A percentile compares a stretch with the other conserved stretches of the same genome.
These are phyloP conservation scores for Spea hammondii DNA, from an alignment of 2,797 vertebrate species.

Conservation along the genomic window DNA sequence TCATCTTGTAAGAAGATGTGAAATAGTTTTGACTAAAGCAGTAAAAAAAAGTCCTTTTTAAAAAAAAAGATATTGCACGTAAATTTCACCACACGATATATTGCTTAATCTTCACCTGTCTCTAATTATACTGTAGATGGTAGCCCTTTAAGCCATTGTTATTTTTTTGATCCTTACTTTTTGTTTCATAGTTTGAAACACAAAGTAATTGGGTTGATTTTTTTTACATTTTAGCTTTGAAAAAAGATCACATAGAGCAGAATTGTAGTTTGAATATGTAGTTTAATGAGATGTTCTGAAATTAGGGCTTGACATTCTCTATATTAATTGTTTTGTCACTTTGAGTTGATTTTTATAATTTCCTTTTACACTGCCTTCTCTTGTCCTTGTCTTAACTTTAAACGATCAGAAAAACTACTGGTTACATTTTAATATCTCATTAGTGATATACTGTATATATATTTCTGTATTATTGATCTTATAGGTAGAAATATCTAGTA, in stretches of 20 bases:
- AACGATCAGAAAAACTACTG: neutral
- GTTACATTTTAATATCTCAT: neutral
- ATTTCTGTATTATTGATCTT: no score
- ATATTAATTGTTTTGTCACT: neutral
- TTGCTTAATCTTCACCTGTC: neutral
- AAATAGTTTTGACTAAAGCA: no score
- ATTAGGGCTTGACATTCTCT: neutral
- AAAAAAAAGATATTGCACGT: neutral
- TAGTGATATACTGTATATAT: no score
- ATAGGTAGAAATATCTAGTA: no score
- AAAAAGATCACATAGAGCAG: neutral
- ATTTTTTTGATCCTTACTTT: neutral
- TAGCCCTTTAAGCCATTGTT: neutral
- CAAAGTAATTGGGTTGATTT: neutral
- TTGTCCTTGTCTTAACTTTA: neutral
- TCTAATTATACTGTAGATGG: neutral
- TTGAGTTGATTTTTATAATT: neutral
- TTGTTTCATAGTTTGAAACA: neutral
- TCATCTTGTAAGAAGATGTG: no score
- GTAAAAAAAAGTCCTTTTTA: no score
- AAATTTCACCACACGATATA: neutral
- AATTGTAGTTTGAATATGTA: neutral
- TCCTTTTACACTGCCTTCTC: neutral
- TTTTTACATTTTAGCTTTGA: neutral
- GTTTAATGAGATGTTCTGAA: slow-evolving; percentile 1